Conservation (phyloP, 2,113 vertebrate genomes). For the Enhydra lutris region DNA sequence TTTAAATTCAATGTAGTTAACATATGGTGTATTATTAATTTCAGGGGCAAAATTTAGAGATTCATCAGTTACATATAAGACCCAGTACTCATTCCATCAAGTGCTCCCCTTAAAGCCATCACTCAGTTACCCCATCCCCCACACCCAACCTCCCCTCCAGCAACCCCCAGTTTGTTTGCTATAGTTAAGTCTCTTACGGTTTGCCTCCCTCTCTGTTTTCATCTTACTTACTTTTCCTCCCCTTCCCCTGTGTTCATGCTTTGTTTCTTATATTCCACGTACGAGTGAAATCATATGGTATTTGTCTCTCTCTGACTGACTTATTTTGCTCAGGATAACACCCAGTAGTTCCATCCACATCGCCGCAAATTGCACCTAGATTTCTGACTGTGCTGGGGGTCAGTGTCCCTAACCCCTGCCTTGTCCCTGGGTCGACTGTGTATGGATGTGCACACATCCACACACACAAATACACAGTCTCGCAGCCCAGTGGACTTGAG, state of each 20-base stretch:
- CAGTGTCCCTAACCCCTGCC: background rate
- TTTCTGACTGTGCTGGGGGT: background rate
- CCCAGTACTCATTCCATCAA: background rate
- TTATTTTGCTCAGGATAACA: background rate
- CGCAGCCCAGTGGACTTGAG: background rate
- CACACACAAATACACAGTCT: background rate
- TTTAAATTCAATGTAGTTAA: background rate
- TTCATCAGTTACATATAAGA: background rate
- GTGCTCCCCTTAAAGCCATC: background rate
- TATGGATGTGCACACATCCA: background rate
- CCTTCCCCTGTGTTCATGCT: background rate
- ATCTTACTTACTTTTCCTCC: background rate
- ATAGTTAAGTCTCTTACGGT: background rate
- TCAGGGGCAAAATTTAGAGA: background rate
- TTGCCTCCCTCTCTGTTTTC: background rate
- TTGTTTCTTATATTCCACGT: background rate
- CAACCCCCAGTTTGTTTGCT: background rate
- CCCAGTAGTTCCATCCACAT: background rate
- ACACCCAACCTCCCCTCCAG: background rate
- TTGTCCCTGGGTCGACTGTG: background rate
- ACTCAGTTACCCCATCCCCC: background rate
- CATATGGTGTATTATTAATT: background rate
- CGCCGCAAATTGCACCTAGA: background rate
- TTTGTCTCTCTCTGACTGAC: background rate
- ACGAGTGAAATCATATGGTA: background rate